A percentile compares a stretch with the other conserved stretches of the same genome.
phyloP scores from a whole-genome alignment of 2,888 invertebrate species.

The Synanthedon myopaeformis region DNA sequence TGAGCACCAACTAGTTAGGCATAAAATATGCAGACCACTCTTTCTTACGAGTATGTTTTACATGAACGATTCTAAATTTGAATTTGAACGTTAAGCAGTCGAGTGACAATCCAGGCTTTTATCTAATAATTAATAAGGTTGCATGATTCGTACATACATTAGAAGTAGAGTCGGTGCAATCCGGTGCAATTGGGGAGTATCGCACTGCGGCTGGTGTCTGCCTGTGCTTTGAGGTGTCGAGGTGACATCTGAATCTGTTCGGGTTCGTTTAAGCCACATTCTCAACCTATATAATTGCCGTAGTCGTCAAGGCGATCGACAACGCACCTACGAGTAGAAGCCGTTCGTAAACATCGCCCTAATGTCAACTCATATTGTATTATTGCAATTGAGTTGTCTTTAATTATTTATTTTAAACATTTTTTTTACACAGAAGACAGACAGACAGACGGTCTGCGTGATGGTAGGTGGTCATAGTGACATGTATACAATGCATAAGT shows the following conservation, averaged over 20 bases:
- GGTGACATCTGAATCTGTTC: neutral
- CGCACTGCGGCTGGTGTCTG: neutral
- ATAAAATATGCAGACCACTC: too few relatives aligned
- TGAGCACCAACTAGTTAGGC: too few relatives aligned
- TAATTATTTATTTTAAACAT: too few relatives aligned
- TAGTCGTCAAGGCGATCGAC: constrained; percentile 17
- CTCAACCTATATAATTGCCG: constrained; percentile 9
- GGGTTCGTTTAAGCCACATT: constrained; percentile 10
- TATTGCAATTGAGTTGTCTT: too few relatives aligned
- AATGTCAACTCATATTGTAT: constrained; percentile 5
- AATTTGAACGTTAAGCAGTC: too few relatives aligned
- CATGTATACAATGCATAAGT: too few relatives aligned
- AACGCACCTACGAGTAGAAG: constrained; percentile 13
- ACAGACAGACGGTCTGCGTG: too few relatives aligned
- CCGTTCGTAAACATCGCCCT: constrained; percentile 7
- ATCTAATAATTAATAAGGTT: neutral
- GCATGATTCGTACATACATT: neutral
- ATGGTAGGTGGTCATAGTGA: too few relatives aligned
- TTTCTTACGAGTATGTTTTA: too few relatives aligned
- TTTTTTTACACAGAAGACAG: too few relatives aligned
- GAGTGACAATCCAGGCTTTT: too few relatives aligned
- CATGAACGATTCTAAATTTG: too few relatives aligned
- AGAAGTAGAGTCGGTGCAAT: neutral
- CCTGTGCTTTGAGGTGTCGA: neutral
- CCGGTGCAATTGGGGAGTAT: neutral